phyloP scores from a whole-genome alignment of 1,140 invertebrate species.

The Aphaenogaster rudis region DNA sequence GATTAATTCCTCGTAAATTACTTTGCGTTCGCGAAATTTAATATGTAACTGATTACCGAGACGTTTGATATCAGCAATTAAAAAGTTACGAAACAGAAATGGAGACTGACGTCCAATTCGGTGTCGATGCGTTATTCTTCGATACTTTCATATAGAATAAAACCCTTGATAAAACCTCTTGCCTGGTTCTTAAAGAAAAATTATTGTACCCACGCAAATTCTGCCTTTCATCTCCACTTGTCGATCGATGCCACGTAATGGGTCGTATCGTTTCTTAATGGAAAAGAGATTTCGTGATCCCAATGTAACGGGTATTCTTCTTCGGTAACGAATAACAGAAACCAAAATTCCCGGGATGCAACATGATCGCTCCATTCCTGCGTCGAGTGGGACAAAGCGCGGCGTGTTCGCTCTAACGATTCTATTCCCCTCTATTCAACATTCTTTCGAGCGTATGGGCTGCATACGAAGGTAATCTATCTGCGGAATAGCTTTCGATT shows the following conservation, averaged over 20 bases:
- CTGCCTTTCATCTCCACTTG: constrained; percentile 14
- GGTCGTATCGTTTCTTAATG: constrained; percentile 10
- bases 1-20: neutral
- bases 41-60: neutral
- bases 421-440: constrained; percentile 54
- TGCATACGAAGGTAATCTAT: constrained; percentile 64
- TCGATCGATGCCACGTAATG: neutral
- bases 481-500: constrained; percentile 62
- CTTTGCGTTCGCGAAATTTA: neutral
- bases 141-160: constrained; percentile 1
- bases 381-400: constrained; percentile 33
- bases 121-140: neutral
- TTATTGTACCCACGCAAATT: constrained; percentile 32
- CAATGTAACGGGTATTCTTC: neutral
- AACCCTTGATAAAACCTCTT: too few relatives aligned
- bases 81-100: neutral
- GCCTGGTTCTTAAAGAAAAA: neutral
- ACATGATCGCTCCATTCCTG: constrained; percentile 31
- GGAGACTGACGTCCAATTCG: neutral
- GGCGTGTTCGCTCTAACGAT: constrained; percentile 44
- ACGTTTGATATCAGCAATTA: constrained; percentile 3
- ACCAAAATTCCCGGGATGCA: constrained; percentile 45
- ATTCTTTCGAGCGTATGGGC: constrained; percentile 51
- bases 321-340: neutral
- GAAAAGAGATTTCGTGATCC: constrained; percentile 3